Percentiles rank a stretch among this genome's conserved stretches.
Conservation (phyloP, 2,888 invertebrate species). For the Polyommatus iphigenia region DNA sequence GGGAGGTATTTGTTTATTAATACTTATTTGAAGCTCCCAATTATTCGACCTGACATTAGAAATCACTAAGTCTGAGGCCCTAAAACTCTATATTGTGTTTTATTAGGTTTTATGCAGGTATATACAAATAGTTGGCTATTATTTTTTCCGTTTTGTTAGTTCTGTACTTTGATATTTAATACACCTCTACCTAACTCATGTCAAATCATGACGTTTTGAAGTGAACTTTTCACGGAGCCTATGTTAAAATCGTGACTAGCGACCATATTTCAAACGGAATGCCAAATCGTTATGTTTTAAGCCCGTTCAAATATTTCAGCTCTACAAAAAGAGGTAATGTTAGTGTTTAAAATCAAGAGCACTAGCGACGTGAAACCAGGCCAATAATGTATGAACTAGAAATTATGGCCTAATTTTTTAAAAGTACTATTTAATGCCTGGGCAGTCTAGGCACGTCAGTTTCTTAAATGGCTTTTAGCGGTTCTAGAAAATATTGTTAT, state of each 20-base stretch:
- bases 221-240: background rate
- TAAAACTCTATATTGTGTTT: no score
- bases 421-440: background rate
- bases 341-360: background rate
- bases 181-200: no score
- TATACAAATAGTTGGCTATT: no score
- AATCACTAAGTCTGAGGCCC: no score
- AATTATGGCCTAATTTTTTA: background rate
- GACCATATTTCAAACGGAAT: background rate
- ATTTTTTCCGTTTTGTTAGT: no score
- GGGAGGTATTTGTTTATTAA: no score
- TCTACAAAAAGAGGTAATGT: background rate
- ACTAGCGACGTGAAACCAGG: background rate
- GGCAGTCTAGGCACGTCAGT: background rate
- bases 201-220: background rate
- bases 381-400: background rate
- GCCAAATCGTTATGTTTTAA: background rate
- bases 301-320: background rate
- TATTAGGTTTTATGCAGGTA: no score
- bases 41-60: no score
- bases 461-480: background rate
- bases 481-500: no score
- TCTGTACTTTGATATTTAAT: no score
- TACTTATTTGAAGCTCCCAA: no score
- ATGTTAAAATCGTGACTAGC: background rate